These are phyloP conservation scores for Megastigmus dorsalis DNA, from an alignment of 2,888 invertebrate genomes.

Conservation along the genomic window DNA sequence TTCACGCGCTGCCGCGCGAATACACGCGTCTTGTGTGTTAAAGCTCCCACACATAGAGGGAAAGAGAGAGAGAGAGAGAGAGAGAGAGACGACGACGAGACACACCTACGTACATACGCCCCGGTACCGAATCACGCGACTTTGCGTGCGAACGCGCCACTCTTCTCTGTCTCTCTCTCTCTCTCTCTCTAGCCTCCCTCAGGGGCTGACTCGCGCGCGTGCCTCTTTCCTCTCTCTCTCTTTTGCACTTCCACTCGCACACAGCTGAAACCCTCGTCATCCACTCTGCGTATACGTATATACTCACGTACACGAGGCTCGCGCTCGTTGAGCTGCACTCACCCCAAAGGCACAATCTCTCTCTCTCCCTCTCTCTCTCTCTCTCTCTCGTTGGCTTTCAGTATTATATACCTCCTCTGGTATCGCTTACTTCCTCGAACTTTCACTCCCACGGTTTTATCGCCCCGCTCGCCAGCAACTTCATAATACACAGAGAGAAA, in stretches of 20 bases:
- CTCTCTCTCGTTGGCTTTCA: too few species aligned
- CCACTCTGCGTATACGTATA: too few species aligned
- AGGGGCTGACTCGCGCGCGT: not conserved
- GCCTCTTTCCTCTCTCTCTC: not conserved
- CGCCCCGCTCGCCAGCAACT: constrained; percentile 17
- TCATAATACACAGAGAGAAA: not conserved
- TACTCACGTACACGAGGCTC: too few species aligned
- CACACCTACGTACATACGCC: constrained; percentile 53
- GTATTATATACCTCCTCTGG: too few species aligned
- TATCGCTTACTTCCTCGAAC: constrained; percentile 14
- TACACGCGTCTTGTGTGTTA: not conserved
- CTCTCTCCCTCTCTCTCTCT: too few species aligned
- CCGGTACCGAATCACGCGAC: constrained; percentile 69
- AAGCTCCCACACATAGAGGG: too few species aligned
- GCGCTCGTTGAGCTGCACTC: constrained; percentile 40
- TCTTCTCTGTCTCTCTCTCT: constrained; percentile 39
- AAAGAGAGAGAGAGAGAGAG: too few species aligned
- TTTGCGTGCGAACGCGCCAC: constrained; percentile 68
- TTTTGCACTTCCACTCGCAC: too few species aligned
- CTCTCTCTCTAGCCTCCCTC: constrained; percentile 9
- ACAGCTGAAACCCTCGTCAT: too few species aligned
- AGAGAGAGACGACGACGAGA: too few species aligned
- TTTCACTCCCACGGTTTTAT: constrained; percentile 42
- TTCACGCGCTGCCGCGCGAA: constrained; percentile 12
- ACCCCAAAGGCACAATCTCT: too few species aligned